phyloP scores from a whole-genome alignment of 2,113 vertebrate species.

The Zapornia atra region DNA sequence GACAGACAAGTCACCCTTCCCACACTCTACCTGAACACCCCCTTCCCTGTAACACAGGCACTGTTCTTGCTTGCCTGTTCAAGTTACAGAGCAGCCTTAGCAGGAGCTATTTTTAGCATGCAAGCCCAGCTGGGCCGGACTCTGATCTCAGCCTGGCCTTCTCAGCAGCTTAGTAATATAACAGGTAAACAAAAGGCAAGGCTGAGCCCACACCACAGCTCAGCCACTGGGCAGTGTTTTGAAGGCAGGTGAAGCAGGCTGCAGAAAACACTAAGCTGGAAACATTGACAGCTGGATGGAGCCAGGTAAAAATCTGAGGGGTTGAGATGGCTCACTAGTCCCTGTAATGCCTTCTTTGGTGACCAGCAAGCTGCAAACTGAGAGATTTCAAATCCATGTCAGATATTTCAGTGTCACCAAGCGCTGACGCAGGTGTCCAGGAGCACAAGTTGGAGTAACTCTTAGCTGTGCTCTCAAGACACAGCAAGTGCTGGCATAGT shows the following conservation, averaged over 20 bases:
- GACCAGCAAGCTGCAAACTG: background rate
- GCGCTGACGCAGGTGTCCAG: background rate
- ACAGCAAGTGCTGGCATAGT: background rate
- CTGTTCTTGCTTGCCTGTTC: background rate
- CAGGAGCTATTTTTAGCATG: slow-evolving; percentile 1
- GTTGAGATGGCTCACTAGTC: background rate
- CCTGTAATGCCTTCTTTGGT: background rate
- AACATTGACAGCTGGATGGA: background rate
- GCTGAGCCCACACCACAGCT: background rate
- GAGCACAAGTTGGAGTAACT: background rate
- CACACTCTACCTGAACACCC: background rate
- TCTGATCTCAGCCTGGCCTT: slow-evolving; percentile 22
- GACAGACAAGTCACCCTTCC: background rate
- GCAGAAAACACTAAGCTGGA: background rate
- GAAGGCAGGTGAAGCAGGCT: background rate
- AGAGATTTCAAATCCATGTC: background rate
- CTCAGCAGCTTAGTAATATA: background rate
- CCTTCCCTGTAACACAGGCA: background rate
- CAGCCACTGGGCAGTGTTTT: background rate
- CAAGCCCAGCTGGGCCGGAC: background rate
- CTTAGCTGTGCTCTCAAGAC: background rate
- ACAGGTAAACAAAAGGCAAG: slow-evolving; percentile 38
- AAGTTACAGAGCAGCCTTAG: background rate
- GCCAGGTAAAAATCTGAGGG: background rate
- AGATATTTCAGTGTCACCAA: background rate